phyloP scores from a whole-genome alignment of 2,888 invertebrate species.

The Drosophila paucipuncta region DNA sequence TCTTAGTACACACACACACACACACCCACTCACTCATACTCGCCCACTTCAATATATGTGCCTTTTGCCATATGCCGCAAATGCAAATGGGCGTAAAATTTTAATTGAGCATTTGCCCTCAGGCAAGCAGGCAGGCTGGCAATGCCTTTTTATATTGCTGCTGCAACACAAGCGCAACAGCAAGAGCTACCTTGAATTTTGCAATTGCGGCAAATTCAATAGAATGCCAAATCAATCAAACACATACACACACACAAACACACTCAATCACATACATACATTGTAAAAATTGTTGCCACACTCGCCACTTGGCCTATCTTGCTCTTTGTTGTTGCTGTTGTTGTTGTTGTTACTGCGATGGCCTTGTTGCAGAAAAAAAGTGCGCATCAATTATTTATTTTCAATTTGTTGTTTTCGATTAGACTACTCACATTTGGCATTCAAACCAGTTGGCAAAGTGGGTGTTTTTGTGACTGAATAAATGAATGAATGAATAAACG shows the following conservation, averaged over 20 bases:
- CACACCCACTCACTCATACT: constrained; percentile 13
- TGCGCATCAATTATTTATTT: constrained; percentile 74
- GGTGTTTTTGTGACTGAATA: constrained; percentile 12
- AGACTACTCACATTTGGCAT: constrained; percentile 58
- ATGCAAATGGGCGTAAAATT: constrained; percentile 78
- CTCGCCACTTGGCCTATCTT: not conserved
- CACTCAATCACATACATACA: not conserved
- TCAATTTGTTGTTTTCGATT: constrained; percentile 75
- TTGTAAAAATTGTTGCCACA: constrained; percentile 25
- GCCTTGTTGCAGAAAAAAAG: constrained; percentile 24
- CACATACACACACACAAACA: constrained; percentile 18
- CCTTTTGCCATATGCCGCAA: constrained; percentile 47
- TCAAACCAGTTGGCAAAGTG: constrained; percentile 43
- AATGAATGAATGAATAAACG: constrained; percentile 36
- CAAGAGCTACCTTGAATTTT: constrained; percentile 52
- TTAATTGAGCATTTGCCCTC: constrained; percentile 75
- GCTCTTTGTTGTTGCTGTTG: constrained; percentile 14
- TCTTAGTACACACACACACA: constrained; percentile 27
- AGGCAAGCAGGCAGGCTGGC: constrained; percentile 67
- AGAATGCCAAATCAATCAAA: constrained; percentile 57
- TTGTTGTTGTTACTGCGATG: constrained; percentile 6
- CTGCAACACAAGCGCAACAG: constrained; percentile 20
- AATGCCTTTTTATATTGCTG: constrained; percentile 50
- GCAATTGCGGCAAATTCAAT: constrained; percentile 52
- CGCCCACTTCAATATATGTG: constrained; percentile 11